These are phyloP conservation scores for Sarcoramphus papa DNA, from an alignment of 2,797 vertebrate genomes.

Conservation along the genomic window DNA sequence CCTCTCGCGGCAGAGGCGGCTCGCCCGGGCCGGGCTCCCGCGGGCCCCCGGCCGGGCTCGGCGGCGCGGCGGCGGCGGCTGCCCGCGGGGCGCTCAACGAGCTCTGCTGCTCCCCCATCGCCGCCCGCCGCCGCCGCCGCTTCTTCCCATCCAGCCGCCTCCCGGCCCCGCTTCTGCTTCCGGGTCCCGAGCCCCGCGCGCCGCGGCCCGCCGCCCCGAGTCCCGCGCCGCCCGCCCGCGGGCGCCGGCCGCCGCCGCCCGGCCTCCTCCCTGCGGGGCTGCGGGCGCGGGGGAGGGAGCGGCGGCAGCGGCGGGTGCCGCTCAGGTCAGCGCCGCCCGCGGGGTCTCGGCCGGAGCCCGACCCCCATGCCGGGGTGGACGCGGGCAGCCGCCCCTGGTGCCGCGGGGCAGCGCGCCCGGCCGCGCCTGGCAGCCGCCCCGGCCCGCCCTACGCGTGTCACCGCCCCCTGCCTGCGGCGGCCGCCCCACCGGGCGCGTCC, in stretches of 20 bases:
- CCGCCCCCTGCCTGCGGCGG: background rate
- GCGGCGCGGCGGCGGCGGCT: background rate
- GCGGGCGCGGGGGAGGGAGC: background rate
- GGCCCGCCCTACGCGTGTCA: background rate
- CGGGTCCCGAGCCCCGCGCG: slow-evolving; percentile 55
- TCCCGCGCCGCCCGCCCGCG: background rate
- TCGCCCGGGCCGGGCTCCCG: background rate
- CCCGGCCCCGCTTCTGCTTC: slow-evolving; percentile 66
- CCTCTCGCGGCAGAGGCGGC: background rate
- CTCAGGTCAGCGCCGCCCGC: background rate
- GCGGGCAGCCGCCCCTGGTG: background rate
- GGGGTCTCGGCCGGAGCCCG: background rate
- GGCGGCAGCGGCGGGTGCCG: background rate
- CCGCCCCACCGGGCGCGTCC: background rate
- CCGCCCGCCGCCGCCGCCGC: slow-evolving; percentile 62
- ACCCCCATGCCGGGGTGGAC: background rate
- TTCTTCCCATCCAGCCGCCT: slow-evolving; percentile 63
- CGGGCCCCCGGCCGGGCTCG: background rate
- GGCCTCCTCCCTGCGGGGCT: background rate
- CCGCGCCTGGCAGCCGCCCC: background rate
- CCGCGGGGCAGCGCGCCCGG: background rate
- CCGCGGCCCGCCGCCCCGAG: slow-evolving; percentile 22
- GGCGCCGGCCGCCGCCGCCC: background rate
- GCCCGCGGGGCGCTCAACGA: slow-evolving; percentile 32
- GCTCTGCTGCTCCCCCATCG: slow-evolving; percentile 77